phyloP scores from a whole-genome alignment of 2,113 vertebrate species.

The Toxostoma redivivum region DNA sequence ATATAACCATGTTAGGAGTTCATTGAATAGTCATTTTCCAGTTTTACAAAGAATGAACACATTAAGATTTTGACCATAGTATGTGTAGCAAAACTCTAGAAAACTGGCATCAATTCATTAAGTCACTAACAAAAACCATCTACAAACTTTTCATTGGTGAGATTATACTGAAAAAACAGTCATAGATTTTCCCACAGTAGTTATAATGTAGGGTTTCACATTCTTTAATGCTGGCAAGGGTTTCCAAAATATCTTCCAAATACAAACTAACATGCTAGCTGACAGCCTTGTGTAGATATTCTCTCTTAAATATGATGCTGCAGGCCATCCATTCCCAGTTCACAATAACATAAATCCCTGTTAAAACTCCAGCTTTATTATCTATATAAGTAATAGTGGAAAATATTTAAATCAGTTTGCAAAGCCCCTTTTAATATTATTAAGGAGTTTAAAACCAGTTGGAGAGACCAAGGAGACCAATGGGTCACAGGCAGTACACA shows the following conservation, averaged over 20 bases:
- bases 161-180: background rate
- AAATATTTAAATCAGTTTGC: background rate
- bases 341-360: background rate
- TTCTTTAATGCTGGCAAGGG: background rate
- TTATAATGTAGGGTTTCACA: background rate
- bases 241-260: background rate
- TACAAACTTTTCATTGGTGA: background rate
- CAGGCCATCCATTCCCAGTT: background rate
- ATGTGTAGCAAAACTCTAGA: background rate
- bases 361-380: constrained; percentile 7
- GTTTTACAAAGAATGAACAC: background rate
- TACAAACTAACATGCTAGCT: background rate
- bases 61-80: background rate
- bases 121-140: background rate
- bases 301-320: background rate
- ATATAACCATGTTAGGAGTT: background rate
- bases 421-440: background rate
- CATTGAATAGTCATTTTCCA: background rate
- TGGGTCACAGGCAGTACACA: background rate
- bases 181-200: background rate
- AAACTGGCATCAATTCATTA: constrained; percentile 16
- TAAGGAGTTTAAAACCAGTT: background rate
- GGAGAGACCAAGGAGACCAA: background rate
- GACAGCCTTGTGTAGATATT: background rate
- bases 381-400: background rate